Base-by-base conservation (phyloP, 2,113 vertebrate genomes). In the Montifringilla adamsi region DNA sequence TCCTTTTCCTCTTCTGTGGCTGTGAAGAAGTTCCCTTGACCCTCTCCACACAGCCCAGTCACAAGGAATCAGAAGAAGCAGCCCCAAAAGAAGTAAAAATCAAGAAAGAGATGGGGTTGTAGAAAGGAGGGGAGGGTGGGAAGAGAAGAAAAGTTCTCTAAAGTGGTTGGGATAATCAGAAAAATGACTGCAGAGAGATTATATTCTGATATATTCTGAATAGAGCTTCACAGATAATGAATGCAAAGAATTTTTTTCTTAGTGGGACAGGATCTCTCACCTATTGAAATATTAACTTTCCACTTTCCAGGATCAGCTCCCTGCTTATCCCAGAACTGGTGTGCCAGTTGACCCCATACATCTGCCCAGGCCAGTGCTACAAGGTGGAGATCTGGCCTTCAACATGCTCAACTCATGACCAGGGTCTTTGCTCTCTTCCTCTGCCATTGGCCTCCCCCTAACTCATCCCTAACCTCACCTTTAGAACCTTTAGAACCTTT, bases 361-460 rank as follows among this genome's bases (percentile, higher is more conserved):
- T 53, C 77, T 84, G 26, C 21, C 35, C 73, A 52, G 9, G 26
- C 10, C 19, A 26, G 8, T 11, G 26, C 23, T 75, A 21, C 43
- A 74, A 52, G 11, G 21, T 43, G 18, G 49, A 72, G 31, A 76
- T 41, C 13, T 64, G 53, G 17, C 33, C 26, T 91, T 81, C 50
- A 55, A 28, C 10, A 13, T 44, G 22, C 15, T 67, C 52, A 77
- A 3, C 43, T 37, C 23, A 30, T 43, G 43, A 59, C 35, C 20
- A 68, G 14, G 16, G 27, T 28, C 20, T 52, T 84, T 72, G 24
- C 33, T 59, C 11, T 82, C 39, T 63, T 81, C n/a, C 39, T 90
- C 31, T 59, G 14, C 43, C 49, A 16, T 2, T 55, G 18, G 23
- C 18, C 15, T 78, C 13, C 5, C 21, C 4, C 7, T 1, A 1